Base-by-base conservation (phyloP, 2,797 vertebrate species). In the Malurus splendens region DNA sequence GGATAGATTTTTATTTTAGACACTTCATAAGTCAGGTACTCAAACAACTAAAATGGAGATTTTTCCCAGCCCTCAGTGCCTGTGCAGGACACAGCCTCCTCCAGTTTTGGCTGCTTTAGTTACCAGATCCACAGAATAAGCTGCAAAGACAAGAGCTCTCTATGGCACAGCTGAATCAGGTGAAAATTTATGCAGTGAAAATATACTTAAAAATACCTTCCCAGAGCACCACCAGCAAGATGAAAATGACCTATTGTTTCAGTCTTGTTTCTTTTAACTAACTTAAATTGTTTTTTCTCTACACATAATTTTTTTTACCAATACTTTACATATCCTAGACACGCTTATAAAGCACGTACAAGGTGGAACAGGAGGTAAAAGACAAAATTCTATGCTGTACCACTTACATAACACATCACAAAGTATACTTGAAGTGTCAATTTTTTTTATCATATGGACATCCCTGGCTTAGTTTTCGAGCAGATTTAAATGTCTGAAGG, bases 121-220 rank as follows among this genome's bases (percentile, higher is more conserved):
- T 15, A 33, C 60, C 56, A 48, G 68, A 18, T 13, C 12, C 62
- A 59, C 51, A 67, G 39, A 48, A 44, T 6, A 38, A 74, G 18
- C 48, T 87, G 71, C 78, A 86, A 19, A 74, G 66, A 50, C 24
- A 62, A 64, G 67, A 59, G 87, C 16, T 17, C 78, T 22, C 62
- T 61, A 24, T 33, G 56, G 54, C 44, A 57, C 47, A 51, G 67
- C 71, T 42, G 25, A 78, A 73, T 38, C 50, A 36, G 39, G 73
- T n/a, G 82, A 54, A 76, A 81, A 66, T 27, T 30, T 66, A 32
- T 60, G 52, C 50, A 83, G 47, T 32, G 36, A 77, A 81, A 80
- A 54, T 47, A 87, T 2, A 73, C 51, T 87, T 52, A 4, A 42
- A 30, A 51, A 86, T 18, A n/a, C 24, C 23, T 65, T 67, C n/a